phyloP scores from a whole-genome alignment of 2,888 invertebrate species.

The Drosophila villosipedis region DNA sequence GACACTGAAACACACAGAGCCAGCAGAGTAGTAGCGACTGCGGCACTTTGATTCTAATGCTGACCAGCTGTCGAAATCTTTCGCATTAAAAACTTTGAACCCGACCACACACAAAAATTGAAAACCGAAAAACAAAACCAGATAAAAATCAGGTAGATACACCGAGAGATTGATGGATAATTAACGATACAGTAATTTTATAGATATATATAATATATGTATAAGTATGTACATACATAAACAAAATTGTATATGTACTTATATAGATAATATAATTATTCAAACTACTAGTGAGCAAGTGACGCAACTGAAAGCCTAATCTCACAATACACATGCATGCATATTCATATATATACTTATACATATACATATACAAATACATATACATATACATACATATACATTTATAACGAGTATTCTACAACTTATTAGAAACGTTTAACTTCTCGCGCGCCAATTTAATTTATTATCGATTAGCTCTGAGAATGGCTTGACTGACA shows the following conservation, averaged over 20 bases:
- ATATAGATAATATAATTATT: not conserved
- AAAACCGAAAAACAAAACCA: not conserved
- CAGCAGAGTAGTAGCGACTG: conserved; percentile 2
- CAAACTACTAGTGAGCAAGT: not conserved
- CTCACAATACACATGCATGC: not conserved
- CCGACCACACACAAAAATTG: conserved; percentile 44
- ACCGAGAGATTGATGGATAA: conserved; percentile 41
- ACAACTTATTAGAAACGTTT: not conserved
- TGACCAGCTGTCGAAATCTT: conserved; percentile 30
- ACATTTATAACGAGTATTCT: not conserved
- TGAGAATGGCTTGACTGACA: conserved; percentile 19
- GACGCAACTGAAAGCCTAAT: not conserved
- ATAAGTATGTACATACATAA: not conserved
- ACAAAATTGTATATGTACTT: not conserved
- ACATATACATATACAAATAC: too few relatives aligned
- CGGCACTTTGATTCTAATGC: conserved; percentile 42
- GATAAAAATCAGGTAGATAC: conserved; percentile 47
- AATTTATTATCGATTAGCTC: not conserved
- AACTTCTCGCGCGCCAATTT: not conserved
- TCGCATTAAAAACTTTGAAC: conserved; percentile 26
- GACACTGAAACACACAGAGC: not conserved
- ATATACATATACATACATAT: too few relatives aligned
- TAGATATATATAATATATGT: not conserved
- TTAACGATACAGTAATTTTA: conserved; percentile 15
- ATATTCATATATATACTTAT: not conserved